Evolutionary conservation across 1,140 invertebrate genomes (phyloP).

Genomic region (Pinna nobilis): DNA sequence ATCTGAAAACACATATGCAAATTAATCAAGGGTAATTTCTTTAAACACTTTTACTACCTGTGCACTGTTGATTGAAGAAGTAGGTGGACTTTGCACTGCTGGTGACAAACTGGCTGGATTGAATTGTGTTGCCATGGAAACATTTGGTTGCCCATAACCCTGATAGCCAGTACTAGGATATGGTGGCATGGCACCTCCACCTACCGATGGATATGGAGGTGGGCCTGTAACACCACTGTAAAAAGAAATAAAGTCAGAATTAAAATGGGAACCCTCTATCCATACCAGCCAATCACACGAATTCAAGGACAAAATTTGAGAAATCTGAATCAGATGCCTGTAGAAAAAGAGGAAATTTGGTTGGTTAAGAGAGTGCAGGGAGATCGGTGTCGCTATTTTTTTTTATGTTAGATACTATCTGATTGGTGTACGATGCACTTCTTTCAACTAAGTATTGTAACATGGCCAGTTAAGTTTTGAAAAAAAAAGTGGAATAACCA

Average conservation of each 20-base stretch:
- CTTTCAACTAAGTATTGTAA: too few relatives aligned
- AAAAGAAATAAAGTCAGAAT: not conserved
- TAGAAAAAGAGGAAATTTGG: too few relatives aligned
- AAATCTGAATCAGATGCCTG: not conserved
- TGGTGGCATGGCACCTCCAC: too few relatives aligned
- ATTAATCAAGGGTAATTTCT: not conserved
- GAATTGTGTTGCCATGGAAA: not conserved
- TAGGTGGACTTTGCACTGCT: not conserved
- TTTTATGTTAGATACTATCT: not conserved
- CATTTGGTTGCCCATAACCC: not conserved
- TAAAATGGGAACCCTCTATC: too few relatives aligned
- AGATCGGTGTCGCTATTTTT: not conserved
- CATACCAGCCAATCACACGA: too few relatives aligned
- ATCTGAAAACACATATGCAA: too few relatives aligned
- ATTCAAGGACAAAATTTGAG: not conserved
- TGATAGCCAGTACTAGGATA: not conserved
- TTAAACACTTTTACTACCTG: not conserved
- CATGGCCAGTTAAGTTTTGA: too few relatives aligned
- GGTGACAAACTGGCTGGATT: constrained; percentile 1
- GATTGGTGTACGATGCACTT: too few relatives aligned
- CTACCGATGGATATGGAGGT: not conserved
- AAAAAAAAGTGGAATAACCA: too few relatives aligned
- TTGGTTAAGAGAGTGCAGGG: too few relatives aligned
- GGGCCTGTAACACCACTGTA: constrained; percentile 11
- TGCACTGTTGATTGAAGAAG: not conserved